Percentiles rank a stretch among this genome's conserved stretches.
Conservation (phyloP, 2,797 vertebrate genomes). For the Liasis olivaceus region DNA sequence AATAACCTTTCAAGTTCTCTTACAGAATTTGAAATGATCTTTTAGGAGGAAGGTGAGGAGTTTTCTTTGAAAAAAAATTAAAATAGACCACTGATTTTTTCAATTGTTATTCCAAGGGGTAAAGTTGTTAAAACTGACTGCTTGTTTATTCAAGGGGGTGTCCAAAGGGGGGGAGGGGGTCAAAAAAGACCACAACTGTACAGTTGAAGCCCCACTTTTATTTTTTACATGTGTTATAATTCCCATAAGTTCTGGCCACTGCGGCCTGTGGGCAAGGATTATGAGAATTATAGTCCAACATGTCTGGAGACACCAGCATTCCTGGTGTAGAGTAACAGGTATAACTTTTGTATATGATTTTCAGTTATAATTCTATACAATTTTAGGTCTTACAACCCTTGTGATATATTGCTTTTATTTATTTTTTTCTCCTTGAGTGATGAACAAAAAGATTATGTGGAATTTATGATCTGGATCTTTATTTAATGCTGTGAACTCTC, state of each 20-base stretch:
- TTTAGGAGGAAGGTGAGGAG: neutral
- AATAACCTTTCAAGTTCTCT: neutral
- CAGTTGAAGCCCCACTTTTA: neutral
- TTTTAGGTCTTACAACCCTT: neutral
- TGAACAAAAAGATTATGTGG: neutral
- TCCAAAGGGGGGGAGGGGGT: neutral
- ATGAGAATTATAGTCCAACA: neutral
- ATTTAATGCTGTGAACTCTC: neutral
- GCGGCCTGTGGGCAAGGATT: neutral
- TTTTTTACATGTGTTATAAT: neutral
- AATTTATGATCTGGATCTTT: neutral
- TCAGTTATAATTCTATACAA: neutral
- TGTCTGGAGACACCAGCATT: neutral
- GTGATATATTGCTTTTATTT: neutral
- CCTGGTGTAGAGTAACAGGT: neutral
- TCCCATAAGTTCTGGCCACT: neutral
- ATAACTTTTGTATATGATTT: neutral
- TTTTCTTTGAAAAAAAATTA: neutral
- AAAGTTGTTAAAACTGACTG: neutral
- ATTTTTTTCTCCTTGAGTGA: neutral
- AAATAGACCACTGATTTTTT: neutral
- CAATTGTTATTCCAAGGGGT: neutral
- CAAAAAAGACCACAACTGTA: neutral
- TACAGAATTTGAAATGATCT: neutral
- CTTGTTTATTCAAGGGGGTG: neutral